Conservation (phyloP, 2,797 vertebrate genomes). For the Podargus strigoides region DNA sequence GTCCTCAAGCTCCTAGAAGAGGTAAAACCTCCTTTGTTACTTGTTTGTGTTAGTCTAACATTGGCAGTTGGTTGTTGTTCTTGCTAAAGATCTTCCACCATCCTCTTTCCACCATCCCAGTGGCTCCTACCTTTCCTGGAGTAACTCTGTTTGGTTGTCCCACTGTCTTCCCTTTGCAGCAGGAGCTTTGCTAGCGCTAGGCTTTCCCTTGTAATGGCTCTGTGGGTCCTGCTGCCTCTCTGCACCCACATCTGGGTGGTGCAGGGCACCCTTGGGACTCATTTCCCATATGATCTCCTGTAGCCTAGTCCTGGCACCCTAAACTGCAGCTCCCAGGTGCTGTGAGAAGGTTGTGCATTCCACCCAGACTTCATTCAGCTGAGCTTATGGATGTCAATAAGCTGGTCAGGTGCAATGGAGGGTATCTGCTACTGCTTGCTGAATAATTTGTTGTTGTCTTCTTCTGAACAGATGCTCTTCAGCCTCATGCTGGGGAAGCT, state of each 20-base stretch:
- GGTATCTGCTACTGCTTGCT: background rate
- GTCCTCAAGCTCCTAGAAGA: background rate
- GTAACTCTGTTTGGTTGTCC: background rate
- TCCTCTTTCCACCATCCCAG: accelerated
- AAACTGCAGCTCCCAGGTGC: accelerated
- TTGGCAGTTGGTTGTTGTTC: background rate
- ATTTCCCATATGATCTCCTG: accelerated
- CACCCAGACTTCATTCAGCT: too few relatives aligned
- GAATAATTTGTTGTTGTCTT: background rate
- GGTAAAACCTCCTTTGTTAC: background rate
- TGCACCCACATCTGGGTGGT: background rate
- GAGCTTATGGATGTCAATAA: background rate
- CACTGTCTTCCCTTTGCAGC: too few relatives aligned
- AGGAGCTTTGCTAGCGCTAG: background rate
- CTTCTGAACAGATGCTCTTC: background rate
- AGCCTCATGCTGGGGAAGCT: background rate
- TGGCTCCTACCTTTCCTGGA: background rate
- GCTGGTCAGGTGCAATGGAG: background rate
- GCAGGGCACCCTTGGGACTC: background rate
- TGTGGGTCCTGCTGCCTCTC: background rate
- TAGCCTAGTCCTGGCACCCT: too few relatives aligned
- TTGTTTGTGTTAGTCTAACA: accelerated
- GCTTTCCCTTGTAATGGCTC: background rate
- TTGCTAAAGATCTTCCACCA: accelerated
- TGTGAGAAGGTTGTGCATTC: background rate